Evolutionary conservation across 1,140 invertebrate species (phyloP).

Genomic region (Halesus radiatus): DNA sequence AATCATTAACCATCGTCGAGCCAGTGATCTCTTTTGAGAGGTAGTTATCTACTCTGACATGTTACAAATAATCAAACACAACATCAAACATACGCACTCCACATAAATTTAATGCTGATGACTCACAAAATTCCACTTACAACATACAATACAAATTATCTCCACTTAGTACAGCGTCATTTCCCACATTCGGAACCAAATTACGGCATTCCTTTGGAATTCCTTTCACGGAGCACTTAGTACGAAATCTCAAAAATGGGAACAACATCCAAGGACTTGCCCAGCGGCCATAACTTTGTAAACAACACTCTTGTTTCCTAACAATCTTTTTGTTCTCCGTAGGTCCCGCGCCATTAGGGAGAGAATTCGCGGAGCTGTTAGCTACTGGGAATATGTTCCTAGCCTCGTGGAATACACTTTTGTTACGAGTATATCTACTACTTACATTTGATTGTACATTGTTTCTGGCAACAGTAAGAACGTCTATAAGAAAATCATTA

Average conservation of each 20-base stretch:
- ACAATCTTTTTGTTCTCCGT: constrained; percentile 41
- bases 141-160: background rate
- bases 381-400: background rate
- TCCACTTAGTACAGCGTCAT: constrained; percentile 12
- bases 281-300: constrained; percentile 40
- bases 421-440: too few relatives aligned
- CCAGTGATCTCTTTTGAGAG: too few relatives aligned
- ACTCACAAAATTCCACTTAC: too few relatives aligned
- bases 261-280: constrained; percentile 25
- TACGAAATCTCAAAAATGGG: constrained; percentile 32
- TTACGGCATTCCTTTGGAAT: constrained; percentile 32
- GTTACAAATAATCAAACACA: too few relatives aligned
- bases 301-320: constrained; percentile 34
- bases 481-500: too few relatives aligned
- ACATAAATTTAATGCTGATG: too few relatives aligned
- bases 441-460: too few relatives aligned
- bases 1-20: too few relatives aligned
- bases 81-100: too few relatives aligned
- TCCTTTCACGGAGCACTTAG: constrained; percentile 40
- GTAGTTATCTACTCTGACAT: too few relatives aligned
- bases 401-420: background rate
- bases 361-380: background rate
- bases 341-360: constrained; percentile 18
- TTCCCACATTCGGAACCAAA: background rate
- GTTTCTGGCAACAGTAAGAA: too few relatives aligned